Percentiles rank a stretch among this genome's conserved stretches.
phyloP scores from a whole-genome alignment of 1,140 invertebrate species.

The Bombus difficillimus region DNA sequence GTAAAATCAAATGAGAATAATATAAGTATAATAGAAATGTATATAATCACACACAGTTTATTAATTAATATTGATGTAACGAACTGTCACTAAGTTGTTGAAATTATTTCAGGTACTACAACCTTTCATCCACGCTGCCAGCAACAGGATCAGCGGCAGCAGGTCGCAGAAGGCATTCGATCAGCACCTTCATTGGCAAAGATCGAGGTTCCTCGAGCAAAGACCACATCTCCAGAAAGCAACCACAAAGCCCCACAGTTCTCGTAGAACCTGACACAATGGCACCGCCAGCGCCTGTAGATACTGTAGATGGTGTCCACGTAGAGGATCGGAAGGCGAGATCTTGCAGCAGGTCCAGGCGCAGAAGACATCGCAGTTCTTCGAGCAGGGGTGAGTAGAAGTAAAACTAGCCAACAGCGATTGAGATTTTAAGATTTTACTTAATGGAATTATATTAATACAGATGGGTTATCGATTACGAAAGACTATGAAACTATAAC shows the following conservation, averaged over 20 bases:
- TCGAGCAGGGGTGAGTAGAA: conserved; percentile 64
- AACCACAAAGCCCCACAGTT: conserved; percentile 44
- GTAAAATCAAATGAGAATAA: neutral
- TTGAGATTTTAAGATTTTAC: neutral
- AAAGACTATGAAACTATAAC: neutral
- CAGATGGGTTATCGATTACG: too few relatives aligned
- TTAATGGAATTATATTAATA: too few relatives aligned
- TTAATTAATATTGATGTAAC: neutral
- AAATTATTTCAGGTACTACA: conserved; percentile 81
- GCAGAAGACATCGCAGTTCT: conserved; percentile 66
- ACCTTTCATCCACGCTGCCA: conserved; percentile 79
- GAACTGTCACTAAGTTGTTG: neutral
- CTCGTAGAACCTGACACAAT: conserved; percentile 65
- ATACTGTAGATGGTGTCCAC: conserved; percentile 61
- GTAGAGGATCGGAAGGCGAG: conserved; percentile 46
- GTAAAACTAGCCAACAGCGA: too few relatives aligned
- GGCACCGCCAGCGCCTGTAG: conserved; percentile 69
- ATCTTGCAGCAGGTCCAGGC: conserved; percentile 54
- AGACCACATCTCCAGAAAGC: conserved; percentile 28
- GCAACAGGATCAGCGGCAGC: conserved; percentile 55
- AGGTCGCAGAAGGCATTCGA: conserved; percentile 82
- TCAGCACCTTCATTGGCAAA: conserved; percentile 81
- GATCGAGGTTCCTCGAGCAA: conserved; percentile 55
- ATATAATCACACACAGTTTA: neutral
- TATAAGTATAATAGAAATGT: neutral